Conservation (phyloP, 2,888 invertebrate species). For the Nymphalis urticae region DNA sequence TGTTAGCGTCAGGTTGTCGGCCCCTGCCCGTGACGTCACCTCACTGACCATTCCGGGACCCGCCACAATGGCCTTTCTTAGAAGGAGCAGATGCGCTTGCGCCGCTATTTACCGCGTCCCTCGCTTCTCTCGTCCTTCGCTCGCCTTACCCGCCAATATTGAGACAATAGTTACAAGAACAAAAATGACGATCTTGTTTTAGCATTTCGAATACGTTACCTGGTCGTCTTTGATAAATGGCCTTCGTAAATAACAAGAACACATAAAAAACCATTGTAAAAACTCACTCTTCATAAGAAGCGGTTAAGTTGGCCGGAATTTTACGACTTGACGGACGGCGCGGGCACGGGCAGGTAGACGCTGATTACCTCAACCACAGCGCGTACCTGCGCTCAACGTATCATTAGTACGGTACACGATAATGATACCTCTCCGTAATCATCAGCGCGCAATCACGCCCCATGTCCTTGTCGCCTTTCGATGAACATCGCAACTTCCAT, state of each 20-base stretch:
- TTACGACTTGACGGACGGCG: slow-evolving; percentile 67
- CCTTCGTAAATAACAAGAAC: slow-evolving; percentile 28
- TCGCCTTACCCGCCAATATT: slow-evolving; percentile 53
- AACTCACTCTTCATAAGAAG: slow-evolving; percentile 64
- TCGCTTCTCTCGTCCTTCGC: slow-evolving; percentile 50
- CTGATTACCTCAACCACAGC: slow-evolving; percentile 54
- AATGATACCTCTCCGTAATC: slow-evolving; percentile 66
- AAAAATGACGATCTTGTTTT: slow-evolving; percentile 21
- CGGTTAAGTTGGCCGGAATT: slow-evolving; percentile 61
- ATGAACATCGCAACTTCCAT: slow-evolving; percentile 83
- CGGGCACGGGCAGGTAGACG: slow-evolving; percentile 65
- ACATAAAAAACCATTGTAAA: slow-evolving; percentile 49
- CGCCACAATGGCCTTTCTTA: slow-evolving; percentile 78
- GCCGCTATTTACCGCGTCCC: slow-evolving; percentile 66
- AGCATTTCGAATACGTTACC: slow-evolving; percentile 31
- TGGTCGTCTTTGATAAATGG: slow-evolving; percentile 27
- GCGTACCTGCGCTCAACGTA: slow-evolving; percentile 72
- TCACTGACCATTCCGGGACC: slow-evolving; percentile 76
- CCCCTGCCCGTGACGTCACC: slow-evolving; percentile 78
- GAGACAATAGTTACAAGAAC: slow-evolving; percentile 21
- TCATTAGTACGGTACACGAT: slow-evolving; percentile 68
- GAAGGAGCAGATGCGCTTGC: slow-evolving; percentile 78
- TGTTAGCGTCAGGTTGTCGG: slow-evolving; percentile 72
- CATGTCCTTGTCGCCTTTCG: slow-evolving; percentile 53
- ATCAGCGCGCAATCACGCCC: slow-evolving; percentile 54